Evolutionary conservation across 2,797 vertebrate species (phyloP).

Genomic region (Tangara arthus): DNA sequence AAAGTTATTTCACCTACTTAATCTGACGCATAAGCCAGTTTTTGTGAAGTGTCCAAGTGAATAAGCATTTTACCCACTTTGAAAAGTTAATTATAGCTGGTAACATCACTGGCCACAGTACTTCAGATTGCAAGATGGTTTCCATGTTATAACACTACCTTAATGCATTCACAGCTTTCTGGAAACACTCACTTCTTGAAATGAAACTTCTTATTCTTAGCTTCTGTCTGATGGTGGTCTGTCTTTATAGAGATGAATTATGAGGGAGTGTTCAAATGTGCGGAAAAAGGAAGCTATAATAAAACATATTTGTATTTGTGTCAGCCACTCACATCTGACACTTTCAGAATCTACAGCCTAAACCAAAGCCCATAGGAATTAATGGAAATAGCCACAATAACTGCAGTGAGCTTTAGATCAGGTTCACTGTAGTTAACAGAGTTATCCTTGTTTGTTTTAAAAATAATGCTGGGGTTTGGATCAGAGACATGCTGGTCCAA

Average conservation of each 20-base stretch:
- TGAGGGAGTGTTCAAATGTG: neutral
- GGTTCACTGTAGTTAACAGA: neutral
- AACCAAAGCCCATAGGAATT: neutral
- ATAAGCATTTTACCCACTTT: neutral
- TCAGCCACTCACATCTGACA: neutral
- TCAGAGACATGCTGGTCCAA: neutral
- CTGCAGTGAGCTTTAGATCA: neutral
- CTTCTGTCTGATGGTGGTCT: neutral
- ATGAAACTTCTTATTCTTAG: neutral
- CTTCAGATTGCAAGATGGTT: constrained; percentile 13
- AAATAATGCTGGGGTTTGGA: neutral
- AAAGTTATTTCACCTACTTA: neutral
- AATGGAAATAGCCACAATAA: neutral
- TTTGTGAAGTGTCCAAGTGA: neutral
- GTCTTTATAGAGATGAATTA: neutral
- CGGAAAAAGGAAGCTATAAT: neutral
- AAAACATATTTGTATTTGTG: neutral
- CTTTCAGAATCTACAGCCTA: neutral
- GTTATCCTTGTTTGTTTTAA: neutral
- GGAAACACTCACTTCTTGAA: constrained; percentile 27
- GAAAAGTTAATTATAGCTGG: neutral
- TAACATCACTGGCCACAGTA: neutral
- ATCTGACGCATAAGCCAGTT: neutral
- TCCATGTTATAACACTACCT: neutral
- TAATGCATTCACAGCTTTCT: neutral